Percentiles rank a stretch among this genome's conserved stretches.
Conservation (phyloP, 2,113 vertebrate genomes). For the Collichthys lucidus region DNA sequence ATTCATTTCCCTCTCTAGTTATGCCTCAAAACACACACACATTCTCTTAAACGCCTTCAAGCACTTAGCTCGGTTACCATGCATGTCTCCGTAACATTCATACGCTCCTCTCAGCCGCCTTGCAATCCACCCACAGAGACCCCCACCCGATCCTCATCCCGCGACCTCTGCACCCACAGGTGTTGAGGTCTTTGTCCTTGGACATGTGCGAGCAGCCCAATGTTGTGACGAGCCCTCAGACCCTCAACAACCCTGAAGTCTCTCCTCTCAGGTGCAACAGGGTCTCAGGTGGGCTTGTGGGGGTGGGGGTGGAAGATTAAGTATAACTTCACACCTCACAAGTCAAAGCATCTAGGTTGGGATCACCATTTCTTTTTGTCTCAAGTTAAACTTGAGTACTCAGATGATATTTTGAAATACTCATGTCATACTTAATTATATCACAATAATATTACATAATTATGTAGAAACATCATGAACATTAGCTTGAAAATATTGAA, state of each 20-base stretch:
- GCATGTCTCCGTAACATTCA: slow-evolving; percentile 65
- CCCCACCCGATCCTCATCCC: slow-evolving; percentile 44
- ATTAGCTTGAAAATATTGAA: too few species aligned
- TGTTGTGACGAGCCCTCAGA: slow-evolving; percentile 86
- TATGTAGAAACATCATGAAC: too few species aligned
- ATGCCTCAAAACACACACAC: slow-evolving; percentile 57
- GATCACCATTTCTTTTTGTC: background rate
- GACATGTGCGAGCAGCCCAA: slow-evolving; percentile 84
- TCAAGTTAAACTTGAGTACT: background rate
- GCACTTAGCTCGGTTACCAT: slow-evolving; percentile 73
- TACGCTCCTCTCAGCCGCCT: slow-evolving; percentile 51
- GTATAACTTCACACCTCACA: slow-evolving; percentile 57
- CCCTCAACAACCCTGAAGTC: slow-evolving; percentile 69
- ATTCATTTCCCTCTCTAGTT: slow-evolving; percentile 52
- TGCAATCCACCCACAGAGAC: slow-evolving; percentile 58
- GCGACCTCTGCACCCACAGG: slow-evolving; percentile 92
- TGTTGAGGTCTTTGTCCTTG: slow-evolving; percentile 89
- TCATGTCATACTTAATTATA: too few species aligned
- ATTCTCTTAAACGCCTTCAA: slow-evolving; percentile 72
- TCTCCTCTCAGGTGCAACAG: slow-evolving; percentile 65
- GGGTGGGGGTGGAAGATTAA: slow-evolving; percentile 40
- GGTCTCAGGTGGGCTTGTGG: slow-evolving; percentile 67
- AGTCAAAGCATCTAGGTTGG: slow-evolving; percentile 35
- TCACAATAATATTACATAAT: too few species aligned
- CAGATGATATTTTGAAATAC: too few species aligned